A percentile compares a stretch with the other conserved stretches of the same genome.
These are phyloP conservation scores for Centropyge bicolor DNA, from an alignment of 2,797 vertebrate species.

Conservation along the genomic window DNA sequence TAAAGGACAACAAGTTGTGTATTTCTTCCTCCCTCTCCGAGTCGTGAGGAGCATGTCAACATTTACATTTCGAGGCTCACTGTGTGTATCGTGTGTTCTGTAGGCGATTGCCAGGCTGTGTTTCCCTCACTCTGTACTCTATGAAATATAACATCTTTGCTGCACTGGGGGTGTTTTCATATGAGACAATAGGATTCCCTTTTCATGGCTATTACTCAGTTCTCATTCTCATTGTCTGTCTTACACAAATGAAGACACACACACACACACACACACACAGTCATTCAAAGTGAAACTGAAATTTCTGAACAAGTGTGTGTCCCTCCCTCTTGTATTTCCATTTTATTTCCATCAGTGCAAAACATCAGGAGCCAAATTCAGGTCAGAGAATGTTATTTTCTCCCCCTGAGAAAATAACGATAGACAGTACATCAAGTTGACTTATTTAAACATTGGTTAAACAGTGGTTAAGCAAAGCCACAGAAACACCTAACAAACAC, in stretches of 20 bases:
- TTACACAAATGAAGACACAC: conserved; percentile 45
- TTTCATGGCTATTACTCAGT: conserved; percentile 78
- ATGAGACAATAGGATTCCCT: conserved; percentile 83
- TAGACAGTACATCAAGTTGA: background rate
- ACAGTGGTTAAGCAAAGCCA: background rate
- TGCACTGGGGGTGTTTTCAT: conserved; percentile 66
- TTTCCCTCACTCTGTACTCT: conserved; percentile 46
- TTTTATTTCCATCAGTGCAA: conserved; percentile 20
- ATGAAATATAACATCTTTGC: conserved; percentile 54
- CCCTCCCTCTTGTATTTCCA: conserved; percentile 74
- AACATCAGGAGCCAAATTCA: conserved; percentile 34
- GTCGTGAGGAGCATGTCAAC: background rate
- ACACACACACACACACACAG: conserved; percentile 28
- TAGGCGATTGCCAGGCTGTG: conserved; percentile 40
- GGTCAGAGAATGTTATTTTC: conserved; percentile 2
- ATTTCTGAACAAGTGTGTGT: conserved; percentile 50
- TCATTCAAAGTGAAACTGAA: conserved; percentile 75
- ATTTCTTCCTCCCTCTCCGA: background rate
- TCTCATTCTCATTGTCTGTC: conserved; percentile 48
- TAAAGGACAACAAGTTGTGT: background rate
- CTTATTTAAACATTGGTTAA: background rate
- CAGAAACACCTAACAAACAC: conserved; percentile 17
- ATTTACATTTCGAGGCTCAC: conserved; percentile 7
- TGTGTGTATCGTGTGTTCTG: conserved; percentile 36
- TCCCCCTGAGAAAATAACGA: background rate